Evolutionary conservation across 1,140 invertebrate genomes (phyloP).

Genomic region (Caenorhabditis tropicalis): DNA sequence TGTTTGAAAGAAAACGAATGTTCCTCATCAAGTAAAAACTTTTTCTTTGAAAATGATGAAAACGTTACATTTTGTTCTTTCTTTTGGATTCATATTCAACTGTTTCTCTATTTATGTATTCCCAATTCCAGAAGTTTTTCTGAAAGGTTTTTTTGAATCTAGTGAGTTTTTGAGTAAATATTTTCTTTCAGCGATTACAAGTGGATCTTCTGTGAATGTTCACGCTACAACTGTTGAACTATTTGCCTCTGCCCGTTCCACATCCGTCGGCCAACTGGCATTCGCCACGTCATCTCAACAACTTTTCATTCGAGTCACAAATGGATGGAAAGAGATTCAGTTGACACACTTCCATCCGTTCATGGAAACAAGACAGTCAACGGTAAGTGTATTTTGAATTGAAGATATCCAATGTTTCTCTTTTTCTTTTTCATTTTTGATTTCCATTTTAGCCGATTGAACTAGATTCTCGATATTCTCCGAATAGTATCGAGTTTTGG

Average conservation of each 20-base stretch:
- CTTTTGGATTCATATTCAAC: background rate
- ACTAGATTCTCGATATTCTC: constrained; percentile 48
- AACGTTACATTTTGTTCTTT: background rate
- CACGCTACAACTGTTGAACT: constrained; percentile 65
- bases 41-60: background rate
- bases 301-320: constrained; percentile 62
- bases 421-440: background rate
- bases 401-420: background rate
- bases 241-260: constrained; percentile 52
- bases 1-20: background rate
- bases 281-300: constrained; percentile 66
- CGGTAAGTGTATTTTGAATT: constrained; percentile 51
- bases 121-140: constrained; percentile 25
- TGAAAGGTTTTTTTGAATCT: background rate
- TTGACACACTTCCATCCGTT: constrained; percentile 58
- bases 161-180: too few species aligned
- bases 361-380: constrained; percentile 55
- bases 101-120: background rate
- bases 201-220: constrained; percentile 54
- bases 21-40: background rate
- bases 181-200: background rate
- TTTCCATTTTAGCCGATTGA: constrained; percentile 59
- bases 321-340: constrained; percentile 63
- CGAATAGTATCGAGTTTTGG: constrained; percentile 49
- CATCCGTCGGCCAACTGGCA: constrained; percentile 59